A percentile compares a stretch with the other conserved stretches of the same genome.
These are phyloP conservation scores for Archaeoteleia sp. DNA, from an alignment of 2,888 invertebrate genomes.

Conservation along the genomic window DNA sequence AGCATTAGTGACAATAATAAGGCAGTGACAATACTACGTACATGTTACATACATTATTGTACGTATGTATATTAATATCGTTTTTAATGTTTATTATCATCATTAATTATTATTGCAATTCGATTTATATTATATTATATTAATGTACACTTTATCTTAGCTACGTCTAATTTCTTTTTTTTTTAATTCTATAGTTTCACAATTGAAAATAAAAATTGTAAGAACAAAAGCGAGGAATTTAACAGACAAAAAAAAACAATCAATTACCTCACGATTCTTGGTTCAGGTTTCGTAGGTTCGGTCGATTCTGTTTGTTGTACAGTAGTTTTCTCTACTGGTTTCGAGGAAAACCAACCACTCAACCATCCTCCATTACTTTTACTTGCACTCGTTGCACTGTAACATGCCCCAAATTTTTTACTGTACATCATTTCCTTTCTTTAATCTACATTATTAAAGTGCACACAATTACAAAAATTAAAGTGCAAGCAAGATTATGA, in stretches of 20 bases:
- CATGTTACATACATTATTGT: too few relatives aligned
- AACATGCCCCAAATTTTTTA: slow-evolving; percentile 73
- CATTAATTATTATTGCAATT: too few relatives aligned
- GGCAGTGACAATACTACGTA: too few relatives aligned
- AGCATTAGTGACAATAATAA: too few relatives aligned
- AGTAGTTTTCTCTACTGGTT: slow-evolving; percentile 62
- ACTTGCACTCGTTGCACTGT: slow-evolving; percentile 67
- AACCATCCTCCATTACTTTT: slow-evolving; percentile 77
- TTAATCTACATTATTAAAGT: neutral
- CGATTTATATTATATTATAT: too few relatives aligned
- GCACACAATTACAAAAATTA: neutral
- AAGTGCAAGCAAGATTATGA: too few relatives aligned
- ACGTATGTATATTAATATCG: too few relatives aligned
- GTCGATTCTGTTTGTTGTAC: slow-evolving; percentile 61
- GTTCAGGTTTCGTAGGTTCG: slow-evolving; percentile 64
- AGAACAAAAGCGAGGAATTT: too few relatives aligned
- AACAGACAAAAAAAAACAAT: slow-evolving; percentile 1
- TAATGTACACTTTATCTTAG: too few relatives aligned
- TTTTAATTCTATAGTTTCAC: slow-evolving; percentile 18
- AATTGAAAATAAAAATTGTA: too few relatives aligned
- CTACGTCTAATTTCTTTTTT: too few relatives aligned
- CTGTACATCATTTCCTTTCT: slow-evolving; percentile 45
- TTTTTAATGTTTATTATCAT: too few relatives aligned
- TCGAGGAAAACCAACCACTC: slow-evolving; percentile 78
- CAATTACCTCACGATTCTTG: slow-evolving; percentile 75